phyloP scores from a whole-genome alignment of 2,113 vertebrate species.

The Polypterus senegalus region DNA sequence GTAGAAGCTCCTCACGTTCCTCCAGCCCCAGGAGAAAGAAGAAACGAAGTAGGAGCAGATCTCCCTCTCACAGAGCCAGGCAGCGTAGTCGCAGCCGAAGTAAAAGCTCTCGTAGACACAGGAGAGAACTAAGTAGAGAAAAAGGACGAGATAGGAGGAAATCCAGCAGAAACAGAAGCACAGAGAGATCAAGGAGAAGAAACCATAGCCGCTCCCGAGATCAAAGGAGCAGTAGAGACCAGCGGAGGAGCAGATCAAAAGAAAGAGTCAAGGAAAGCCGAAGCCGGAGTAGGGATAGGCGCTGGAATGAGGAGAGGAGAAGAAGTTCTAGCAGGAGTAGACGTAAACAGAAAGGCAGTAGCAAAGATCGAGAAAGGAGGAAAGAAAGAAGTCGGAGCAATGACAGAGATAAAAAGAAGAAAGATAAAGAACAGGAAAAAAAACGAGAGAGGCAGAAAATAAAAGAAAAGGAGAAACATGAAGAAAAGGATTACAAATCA shows the following conservation, averaged over 20 bases:
- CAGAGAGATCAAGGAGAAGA: constrained; percentile 53
- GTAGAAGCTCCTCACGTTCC: constrained; percentile 71
- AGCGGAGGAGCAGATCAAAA: constrained; percentile 66
- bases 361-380: constrained; percentile 68
- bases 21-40: constrained; percentile 79
- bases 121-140: constrained; percentile 52
- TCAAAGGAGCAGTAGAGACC: constrained; percentile 52
- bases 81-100: constrained; percentile 57
- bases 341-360: constrained; percentile 56
- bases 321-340: constrained; percentile 56
- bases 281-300: constrained; percentile 77
- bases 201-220: constrained; percentile 65
- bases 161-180: constrained; percentile 59
- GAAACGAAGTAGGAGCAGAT: constrained; percentile 60
- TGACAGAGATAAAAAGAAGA: constrained; percentile 74
- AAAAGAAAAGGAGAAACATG: constrained; percentile 60
- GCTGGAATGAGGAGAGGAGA: constrained; percentile 66
- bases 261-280: constrained; percentile 66
- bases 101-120: constrained; percentile 56
- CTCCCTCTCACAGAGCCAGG: constrained; percentile 52
- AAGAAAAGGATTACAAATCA: constrained; percentile 46
- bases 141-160: constrained; percentile 62
- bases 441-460: constrained; percentile 73
- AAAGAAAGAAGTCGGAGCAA: constrained; percentile 63
- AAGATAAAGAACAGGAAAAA: constrained; percentile 57